These are phyloP conservation scores for Perodicticus potto DNA, from an alignment of 2,797 vertebrate species.

Conservation along the genomic window DNA sequence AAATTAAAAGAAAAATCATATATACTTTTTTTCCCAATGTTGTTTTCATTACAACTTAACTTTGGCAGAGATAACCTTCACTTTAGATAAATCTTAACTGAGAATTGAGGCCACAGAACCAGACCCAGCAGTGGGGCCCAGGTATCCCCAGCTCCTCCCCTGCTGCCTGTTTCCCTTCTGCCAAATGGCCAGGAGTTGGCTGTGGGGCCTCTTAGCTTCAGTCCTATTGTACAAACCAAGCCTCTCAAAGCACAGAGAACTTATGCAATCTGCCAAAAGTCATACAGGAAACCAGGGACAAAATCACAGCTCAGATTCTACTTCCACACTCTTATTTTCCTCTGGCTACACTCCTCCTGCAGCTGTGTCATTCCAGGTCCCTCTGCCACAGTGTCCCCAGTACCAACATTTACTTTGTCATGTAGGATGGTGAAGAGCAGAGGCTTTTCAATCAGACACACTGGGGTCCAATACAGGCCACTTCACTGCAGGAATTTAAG, in stretches of 20 bases:
- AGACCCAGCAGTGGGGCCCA: not conserved
- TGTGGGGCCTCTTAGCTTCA: not conserved
- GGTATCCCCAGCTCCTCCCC: not conserved
- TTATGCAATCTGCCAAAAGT: not conserved
- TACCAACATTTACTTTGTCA: not conserved
- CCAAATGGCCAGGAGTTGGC: not conserved
- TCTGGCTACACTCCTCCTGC: too few relatives aligned
- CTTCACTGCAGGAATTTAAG: not conserved
- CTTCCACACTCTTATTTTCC: not conserved
- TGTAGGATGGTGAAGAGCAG: not conserved
- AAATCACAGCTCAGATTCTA: not conserved
- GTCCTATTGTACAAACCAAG: not conserved
- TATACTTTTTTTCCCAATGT: too few relatives aligned
- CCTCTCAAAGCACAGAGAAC: not conserved
- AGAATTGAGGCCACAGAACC: not conserved
- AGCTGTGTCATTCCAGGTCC: not conserved
- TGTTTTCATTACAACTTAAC: constrained; percentile 1
- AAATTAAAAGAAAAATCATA: not conserved
- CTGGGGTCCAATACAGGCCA: not conserved
- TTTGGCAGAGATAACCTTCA: not conserved
- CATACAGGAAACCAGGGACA: not conserved
- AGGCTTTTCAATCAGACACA: not conserved
- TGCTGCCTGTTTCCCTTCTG: not conserved
- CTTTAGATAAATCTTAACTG: not conserved
- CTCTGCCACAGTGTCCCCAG: not conserved